Percentiles rank a stretch among this genome's conserved stretches.
Conservation (phyloP, 2,113 vertebrate species). For the Sander vitreus region DNA sequence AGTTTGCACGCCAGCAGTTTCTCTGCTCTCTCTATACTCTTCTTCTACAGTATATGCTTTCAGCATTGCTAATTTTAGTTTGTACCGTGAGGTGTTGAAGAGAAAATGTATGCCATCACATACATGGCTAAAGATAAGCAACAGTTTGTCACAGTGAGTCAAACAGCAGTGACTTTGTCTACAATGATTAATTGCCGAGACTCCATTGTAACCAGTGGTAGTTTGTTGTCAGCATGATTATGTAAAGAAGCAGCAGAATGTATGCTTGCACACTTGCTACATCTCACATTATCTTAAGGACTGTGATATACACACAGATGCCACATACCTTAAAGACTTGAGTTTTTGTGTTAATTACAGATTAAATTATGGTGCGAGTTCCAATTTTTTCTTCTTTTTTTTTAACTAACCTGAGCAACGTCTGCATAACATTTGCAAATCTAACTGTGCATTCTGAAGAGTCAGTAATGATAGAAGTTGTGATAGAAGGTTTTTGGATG, state of each 20-base stretch:
- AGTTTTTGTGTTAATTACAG: background rate
- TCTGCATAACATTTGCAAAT: background rate
- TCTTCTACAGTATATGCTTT: background rate
- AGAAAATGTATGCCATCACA: slow-evolving; percentile 22
- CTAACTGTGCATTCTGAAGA: background rate
- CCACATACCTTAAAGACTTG: background rate
- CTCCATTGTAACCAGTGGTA: background rate
- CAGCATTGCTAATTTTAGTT: slow-evolving; percentile 18
- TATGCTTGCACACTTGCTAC: background rate
- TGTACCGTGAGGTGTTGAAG: background rate
- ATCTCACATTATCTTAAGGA: background rate
- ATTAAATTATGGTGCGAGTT: background rate
- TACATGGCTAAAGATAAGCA: slow-evolving; percentile 8
- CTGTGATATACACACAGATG: background rate
- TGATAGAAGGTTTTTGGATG: slow-evolving; percentile 7
- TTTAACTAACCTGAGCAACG: background rate
- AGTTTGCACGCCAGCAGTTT: background rate
- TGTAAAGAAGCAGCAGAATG: background rate
- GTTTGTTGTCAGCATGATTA: background rate
- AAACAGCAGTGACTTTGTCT: slow-evolving; percentile 30
- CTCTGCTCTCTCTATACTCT: background rate
- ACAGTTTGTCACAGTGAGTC: slow-evolving; percentile 37
- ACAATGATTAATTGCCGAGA: slow-evolving; percentile 16
- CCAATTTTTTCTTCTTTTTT: background rate
- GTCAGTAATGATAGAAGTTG: background rate